Evolutionary conservation across 2,113 vertebrate genomes (phyloP).

Genomic region (Pachyramphus minor): DNA sequence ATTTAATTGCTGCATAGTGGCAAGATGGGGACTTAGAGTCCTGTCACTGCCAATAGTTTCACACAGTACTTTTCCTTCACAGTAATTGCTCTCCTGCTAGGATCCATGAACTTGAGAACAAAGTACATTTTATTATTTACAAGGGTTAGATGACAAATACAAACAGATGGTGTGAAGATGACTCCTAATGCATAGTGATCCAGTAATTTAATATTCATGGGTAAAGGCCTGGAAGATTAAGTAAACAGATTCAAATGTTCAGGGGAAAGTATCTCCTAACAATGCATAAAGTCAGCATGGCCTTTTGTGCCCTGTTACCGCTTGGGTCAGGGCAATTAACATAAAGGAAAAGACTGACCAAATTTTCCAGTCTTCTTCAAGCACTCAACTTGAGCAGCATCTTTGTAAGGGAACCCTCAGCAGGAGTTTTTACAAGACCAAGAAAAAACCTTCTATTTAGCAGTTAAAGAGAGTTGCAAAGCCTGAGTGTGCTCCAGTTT

Average conservation of each 20-base stretch:
- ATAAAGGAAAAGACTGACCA: background rate
- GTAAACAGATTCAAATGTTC: conserved; percentile 50
- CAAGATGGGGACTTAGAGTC: background rate
- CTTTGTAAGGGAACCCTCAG: background rate
- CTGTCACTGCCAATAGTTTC: background rate
- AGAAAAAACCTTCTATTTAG: background rate
- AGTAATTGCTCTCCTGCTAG: conserved; percentile 21
- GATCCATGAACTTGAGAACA: conserved; percentile 57
- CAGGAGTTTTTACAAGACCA: background rate
- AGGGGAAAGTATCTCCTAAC: conserved; percentile 48
- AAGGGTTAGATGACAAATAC: conserved; percentile 62
- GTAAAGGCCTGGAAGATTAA: conserved; percentile 33
- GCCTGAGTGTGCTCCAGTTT: background rate
- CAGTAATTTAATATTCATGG: conserved; percentile 62
- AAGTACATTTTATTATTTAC: conserved; percentile 69
- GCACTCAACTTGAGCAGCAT: background rate
- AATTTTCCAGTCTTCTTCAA: background rate
- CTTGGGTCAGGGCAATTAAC: background rate
- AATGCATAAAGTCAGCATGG: conserved; percentile 45
- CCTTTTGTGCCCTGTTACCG: background rate
- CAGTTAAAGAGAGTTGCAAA: background rate
- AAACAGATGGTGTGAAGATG: conserved; percentile 67
- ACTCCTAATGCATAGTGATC: conserved; percentile 62
- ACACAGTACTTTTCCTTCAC: conserved; percentile 18
- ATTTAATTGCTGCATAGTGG: background rate